A percentile compares a stretch with the other conserved stretches of the same genome.
Conservation (phyloP, 2,113 vertebrate species). For the Poicephalus gulielmi region DNA sequence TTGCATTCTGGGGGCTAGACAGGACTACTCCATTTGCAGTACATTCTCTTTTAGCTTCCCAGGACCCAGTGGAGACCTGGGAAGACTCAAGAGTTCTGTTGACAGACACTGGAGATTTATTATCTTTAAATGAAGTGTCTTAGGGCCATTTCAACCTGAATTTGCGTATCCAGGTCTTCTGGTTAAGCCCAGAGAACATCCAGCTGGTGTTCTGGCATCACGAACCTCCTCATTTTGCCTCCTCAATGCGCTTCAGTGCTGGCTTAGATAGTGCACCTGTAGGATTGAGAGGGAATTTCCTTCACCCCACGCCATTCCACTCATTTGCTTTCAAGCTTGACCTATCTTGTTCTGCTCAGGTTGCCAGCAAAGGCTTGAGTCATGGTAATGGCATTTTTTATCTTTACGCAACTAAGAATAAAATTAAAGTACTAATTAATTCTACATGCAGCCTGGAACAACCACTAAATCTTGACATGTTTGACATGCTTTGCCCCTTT, state of each 20-base stretch:
- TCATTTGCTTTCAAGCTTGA: neutral
- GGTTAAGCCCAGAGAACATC: neutral
- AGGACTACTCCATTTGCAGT: neutral
- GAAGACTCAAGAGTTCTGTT: neutral
- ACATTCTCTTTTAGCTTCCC: neutral
- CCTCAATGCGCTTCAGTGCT: neutral
- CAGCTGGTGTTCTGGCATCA: conserved; percentile 16
- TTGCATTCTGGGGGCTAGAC: neutral
- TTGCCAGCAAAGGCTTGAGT: neutral
- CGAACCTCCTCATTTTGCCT: neutral
- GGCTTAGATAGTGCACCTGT: conserved; percentile 28
- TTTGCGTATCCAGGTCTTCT: neutral
- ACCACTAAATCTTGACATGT: neutral
- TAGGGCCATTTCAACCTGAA: neutral
- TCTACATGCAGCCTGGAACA: conserved; percentile 14
- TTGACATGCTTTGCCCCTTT: neutral
- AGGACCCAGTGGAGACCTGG: neutral
- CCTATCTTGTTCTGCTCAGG: neutral
- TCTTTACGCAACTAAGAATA: neutral
- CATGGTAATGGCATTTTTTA: neutral
- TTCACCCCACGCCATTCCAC: no score
- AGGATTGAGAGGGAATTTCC: neutral
- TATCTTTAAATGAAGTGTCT: conserved; percentile 18
- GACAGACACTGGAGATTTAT: neutral
- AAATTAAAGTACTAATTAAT: neutral